Base-by-base conservation (phyloP, 2,113 vertebrate species). In the Sander lucioperca region DNA sequence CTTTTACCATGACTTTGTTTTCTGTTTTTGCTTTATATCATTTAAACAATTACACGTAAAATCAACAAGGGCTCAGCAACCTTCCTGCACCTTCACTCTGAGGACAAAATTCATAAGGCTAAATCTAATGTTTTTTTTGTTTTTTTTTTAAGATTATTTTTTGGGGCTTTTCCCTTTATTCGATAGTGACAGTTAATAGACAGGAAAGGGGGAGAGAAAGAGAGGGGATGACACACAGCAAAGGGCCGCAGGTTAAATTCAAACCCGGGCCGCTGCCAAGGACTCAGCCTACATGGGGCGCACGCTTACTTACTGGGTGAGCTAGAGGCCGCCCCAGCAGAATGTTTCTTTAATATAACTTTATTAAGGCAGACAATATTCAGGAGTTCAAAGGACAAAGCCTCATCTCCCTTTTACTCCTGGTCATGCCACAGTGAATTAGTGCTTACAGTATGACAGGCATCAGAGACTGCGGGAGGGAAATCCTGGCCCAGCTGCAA, bases 391-490 rank as follows among this genome's bases (percentile, higher is more conserved):
- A 45, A 82, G 59, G 62, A 68, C 51, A 70, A 56, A 6, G 10
- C n/a, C 27, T 72, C 19, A 14, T 11, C 63, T 65, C n/a, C 14
- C 15, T 51, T n/a, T 23, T 39, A 25, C 53, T 56, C 58, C 19
- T 0, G 21, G 19, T 64, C 33, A 64, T 53, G 56, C 33, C 56
- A 47, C 47, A 11, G 39, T 50, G 77, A 84, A 56, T 83, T 73
- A 82, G 79, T 16, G 48, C 39, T 64, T 62, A 51, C 48, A 61
- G 79, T 45, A 33, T 70, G 74, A 88, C 82, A 88, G 77, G 57
- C 48, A 81, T 80, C 75, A 54, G 64, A 76, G 77, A 23, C 39
- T 11, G 54, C 27, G 6, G 18, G 62, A 56, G 81, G 76, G 64
- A 61, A 79, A 76, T 27, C 54, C 82, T 27, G 30, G 43, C 77